A percentile compares a stretch with the other conserved stretches of the same genome.
phyloP scores from a whole-genome alignment of 2,888 invertebrate genomes.

The Malacosoma neustria region DNA sequence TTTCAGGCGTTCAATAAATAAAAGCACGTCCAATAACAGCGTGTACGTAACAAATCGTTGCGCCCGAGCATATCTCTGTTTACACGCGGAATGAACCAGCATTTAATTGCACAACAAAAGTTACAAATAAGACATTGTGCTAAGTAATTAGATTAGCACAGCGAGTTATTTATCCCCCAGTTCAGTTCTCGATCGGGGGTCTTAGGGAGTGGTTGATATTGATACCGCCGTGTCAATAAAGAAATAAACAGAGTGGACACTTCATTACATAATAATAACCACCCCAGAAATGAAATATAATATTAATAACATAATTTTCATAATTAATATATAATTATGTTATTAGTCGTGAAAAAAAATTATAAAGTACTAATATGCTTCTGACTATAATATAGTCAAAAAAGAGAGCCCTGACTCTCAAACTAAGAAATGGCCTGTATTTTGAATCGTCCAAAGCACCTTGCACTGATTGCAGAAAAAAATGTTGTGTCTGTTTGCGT shows the following conservation, averaged over 20 bases:
- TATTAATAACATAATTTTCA: too few species aligned
- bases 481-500: too few species aligned
- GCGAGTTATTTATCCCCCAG: slow-evolving; percentile 40
- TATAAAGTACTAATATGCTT: too few species aligned
- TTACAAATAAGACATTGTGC: slow-evolving; percentile 67
- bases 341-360: too few species aligned
- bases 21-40: background rate
- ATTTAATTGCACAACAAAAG: slow-evolving; percentile 58
- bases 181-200: slow-evolving; percentile 14
- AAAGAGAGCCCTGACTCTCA: too few species aligned
- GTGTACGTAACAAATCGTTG: slow-evolving; percentile 6
- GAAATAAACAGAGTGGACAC: background rate
- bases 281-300: too few species aligned
- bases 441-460: too few species aligned
- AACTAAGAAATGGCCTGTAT: too few species aligned
- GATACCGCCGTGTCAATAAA: slow-evolving; percentile 9
- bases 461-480: too few species aligned
- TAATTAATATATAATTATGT: too few species aligned
- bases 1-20: slow-evolving; percentile 7
- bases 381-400: too few species aligned
- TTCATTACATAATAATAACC: too few species aligned
- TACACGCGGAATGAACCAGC: slow-evolving; percentile 41
- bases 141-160: slow-evolving; percentile 69
- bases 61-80: slow-evolving; percentile 23
- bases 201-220: slow-evolving; percentile 10